Percentiles rank a stretch among this genome's conserved stretches.
Conservation (phyloP, 2,888 invertebrate species). For the Galeopsomyia nigrocyanea region DNA sequence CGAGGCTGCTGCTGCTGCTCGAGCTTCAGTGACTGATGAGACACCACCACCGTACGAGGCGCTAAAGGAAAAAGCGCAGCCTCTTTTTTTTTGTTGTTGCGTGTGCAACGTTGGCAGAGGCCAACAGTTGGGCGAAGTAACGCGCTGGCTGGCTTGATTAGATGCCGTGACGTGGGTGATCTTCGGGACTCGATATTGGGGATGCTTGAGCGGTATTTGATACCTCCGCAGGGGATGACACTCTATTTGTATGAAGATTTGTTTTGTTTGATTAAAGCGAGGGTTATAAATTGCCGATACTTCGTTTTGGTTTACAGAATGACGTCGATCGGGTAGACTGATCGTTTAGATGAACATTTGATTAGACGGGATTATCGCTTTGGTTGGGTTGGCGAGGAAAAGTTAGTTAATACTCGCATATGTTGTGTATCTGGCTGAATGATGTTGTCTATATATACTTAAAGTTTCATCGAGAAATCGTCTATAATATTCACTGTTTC, state of each 20-base stretch:
- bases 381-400: too few relatives aligned
- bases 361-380: too few relatives aligned
- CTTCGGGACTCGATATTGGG: constrained; percentile 15
- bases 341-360: too few relatives aligned
- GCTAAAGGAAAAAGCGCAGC: constrained; percentile 4
- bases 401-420: too few relatives aligned
- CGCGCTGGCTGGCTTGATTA: constrained; percentile 33
- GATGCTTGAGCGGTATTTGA: constrained; percentile 62
- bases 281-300: too few relatives aligned
- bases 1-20: constrained; percentile 38
- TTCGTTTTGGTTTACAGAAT: too few relatives aligned
- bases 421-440: too few relatives aligned
- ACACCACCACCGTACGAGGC: constrained; percentile 50
- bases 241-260: constrained; percentile 32
- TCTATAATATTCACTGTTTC: too few relatives aligned
- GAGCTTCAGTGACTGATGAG: constrained; percentile 66
- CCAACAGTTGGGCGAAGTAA: constrained; percentile 22
- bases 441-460: too few relatives aligned
- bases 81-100: constrained; percentile 37
- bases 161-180: not conserved
- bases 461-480: too few relatives aligned
- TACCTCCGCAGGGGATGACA: constrained; percentile 58
- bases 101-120: constrained; percentile 23
- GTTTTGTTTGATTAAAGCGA: too few relatives aligned
- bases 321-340: too few relatives aligned